Evolutionary conservation across 2,888 invertebrate species (phyloP).

Genomic region (Pollenia angustigena): DNA sequence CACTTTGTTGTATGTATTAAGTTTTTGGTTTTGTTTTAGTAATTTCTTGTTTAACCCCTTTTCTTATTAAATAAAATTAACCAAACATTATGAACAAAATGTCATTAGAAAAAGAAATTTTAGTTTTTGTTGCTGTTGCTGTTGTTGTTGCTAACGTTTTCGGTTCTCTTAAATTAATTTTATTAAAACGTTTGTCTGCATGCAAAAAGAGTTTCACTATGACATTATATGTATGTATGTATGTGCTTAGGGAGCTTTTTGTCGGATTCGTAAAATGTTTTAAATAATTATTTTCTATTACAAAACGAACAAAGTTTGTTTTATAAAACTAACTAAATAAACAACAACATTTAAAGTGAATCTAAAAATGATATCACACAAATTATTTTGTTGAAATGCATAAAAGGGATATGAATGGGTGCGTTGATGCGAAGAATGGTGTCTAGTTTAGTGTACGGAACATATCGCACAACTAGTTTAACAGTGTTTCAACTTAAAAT

Average conservation of each 20-base stretch:
- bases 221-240: not conserved
- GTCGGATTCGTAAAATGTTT: not conserved
- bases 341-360: not conserved
- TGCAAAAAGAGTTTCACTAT: not conserved
- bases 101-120: slow-evolving; percentile 7
- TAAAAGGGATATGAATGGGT: slow-evolving; percentile 11
- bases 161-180: slow-evolving; percentile 4
- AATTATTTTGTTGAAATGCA: slow-evolving; percentile 18
- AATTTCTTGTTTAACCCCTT: not conserved
- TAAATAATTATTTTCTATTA: slow-evolving; percentile 34
- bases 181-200: not conserved
- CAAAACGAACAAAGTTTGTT: slow-evolving; percentile 18
- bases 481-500: no score
- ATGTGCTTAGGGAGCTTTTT: not conserved
- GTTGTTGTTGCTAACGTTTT: not conserved
- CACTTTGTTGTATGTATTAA: not conserved
- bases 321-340: not conserved
- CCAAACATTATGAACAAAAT: slow-evolving; percentile 7
- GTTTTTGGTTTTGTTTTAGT: not conserved
- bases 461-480: no score
- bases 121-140: not conserved
- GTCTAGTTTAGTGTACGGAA: not conserved
- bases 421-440: not conserved
- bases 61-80: slow-evolving; percentile 17
- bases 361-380: slow-evolving; percentile 24